Conservation (phyloP, 1,140 invertebrate species). For the Drosophila neocordata region DNA sequence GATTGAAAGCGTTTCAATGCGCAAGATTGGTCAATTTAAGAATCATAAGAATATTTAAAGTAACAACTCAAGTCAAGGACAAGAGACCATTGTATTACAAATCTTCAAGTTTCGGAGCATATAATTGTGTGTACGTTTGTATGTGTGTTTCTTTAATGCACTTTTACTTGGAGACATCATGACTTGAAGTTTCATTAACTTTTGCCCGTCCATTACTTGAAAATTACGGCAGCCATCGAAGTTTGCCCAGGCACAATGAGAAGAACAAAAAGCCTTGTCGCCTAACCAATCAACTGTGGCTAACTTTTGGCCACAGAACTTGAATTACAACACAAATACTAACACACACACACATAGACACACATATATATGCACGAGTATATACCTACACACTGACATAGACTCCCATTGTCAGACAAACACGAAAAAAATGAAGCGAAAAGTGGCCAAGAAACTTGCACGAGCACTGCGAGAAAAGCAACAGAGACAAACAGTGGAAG, state of each 20-base stretch:
- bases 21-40: conserved; percentile 44
- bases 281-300: conserved; percentile 77
- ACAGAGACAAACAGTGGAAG: not conserved
- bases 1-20: conserved; percentile 44
- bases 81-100: not conserved
- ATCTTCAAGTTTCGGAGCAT: not conserved
- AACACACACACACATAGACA: not conserved
- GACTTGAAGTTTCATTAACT: conserved; percentile 69
- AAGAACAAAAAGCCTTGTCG: conserved; percentile 43
- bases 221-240: conserved; percentile 56
- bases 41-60: too few relatives aligned
- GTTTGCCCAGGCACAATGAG: conserved; percentile 17
- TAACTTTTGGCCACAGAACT: conserved; percentile 78
- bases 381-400: not conserved
- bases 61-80: not conserved
- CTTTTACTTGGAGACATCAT: conserved; percentile 36
- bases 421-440: conserved; percentile 44
- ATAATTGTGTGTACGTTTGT: conserved; percentile 4
- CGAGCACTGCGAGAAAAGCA: conserved; percentile 4
- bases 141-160: conserved; percentile 44
- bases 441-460: conserved; percentile 31
- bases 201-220: conserved; percentile 54
- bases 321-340: conserved; percentile 58
- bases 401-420: not conserved
- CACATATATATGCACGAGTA: not conserved